phyloP scores from a whole-genome alignment of 2,113 vertebrate species.

The Aldabrachelys gigantea region DNA sequence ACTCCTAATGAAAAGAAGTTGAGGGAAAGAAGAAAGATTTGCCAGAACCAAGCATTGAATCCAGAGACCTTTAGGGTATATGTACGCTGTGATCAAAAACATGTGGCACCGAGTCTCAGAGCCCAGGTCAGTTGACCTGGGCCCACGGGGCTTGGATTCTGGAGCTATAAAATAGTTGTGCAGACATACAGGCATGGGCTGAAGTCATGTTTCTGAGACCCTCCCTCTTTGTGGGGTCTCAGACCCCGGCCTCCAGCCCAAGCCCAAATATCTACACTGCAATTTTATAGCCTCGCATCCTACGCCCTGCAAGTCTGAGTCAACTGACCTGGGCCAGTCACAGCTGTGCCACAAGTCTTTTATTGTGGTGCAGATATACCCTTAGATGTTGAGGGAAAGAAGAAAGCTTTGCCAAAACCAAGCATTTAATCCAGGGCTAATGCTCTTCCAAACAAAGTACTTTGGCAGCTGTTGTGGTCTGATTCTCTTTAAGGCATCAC shows the following conservation, averaged over 20 bases:
- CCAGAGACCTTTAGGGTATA: neutral
- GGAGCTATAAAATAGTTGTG: neutral
- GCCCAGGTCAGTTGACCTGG: neutral
- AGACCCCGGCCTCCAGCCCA: too few relatives aligned
- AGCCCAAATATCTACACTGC: neutral
- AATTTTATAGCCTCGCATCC: neutral
- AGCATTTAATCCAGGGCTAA: neutral
- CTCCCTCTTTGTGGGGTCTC: neutral
- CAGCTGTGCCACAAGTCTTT: neutral
- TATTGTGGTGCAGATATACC: neutral
- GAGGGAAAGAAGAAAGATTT: neutral
- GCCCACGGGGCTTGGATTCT: neutral
- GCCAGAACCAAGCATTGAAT: neutral
- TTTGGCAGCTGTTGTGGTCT: neutral
- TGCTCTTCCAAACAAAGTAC: neutral
- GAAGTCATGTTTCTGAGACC: neutral
- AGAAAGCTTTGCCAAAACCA: neutral
- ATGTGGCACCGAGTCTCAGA: neutral
- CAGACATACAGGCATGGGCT: neutral
- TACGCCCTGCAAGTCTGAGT: neutral
- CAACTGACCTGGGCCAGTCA: neutral
- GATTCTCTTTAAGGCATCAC: neutral
- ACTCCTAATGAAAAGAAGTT: neutral
- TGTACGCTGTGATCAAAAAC: neutral
- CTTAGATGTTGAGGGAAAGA: neutral